Evolutionary conservation across 1,140 invertebrate genomes (phyloP).

Genomic region (Bombus vancouverensis): DNA sequence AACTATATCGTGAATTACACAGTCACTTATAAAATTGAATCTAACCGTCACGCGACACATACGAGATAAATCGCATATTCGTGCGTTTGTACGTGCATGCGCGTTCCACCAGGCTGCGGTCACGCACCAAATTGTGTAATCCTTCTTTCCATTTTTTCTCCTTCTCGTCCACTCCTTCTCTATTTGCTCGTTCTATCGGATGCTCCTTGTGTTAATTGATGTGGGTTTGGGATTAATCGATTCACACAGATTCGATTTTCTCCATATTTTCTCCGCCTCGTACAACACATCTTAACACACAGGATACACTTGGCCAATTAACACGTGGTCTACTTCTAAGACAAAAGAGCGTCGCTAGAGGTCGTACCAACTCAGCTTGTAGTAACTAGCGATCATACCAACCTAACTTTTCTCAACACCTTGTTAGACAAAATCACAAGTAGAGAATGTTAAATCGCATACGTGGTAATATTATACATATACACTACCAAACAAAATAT

Average conservation of each 20-base stretch:
- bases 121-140: conserved; percentile 64
- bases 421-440: not conserved
- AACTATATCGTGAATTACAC: conserved; percentile 25
- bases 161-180: not conserved
- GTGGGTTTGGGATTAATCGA: too few species aligned
- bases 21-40: not conserved
- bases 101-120: conserved; percentile 57
- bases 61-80: not conserved
- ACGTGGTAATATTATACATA: too few species aligned
- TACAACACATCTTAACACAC: too few species aligned
- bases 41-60: not conserved
- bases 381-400: too few species aligned
- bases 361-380: too few species aligned
- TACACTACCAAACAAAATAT: too few species aligned
- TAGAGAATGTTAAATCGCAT: not conserved
- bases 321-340: too few species aligned
- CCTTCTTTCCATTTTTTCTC: not conserved
- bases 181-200: conserved; percentile 1
- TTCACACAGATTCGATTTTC: too few species aligned
- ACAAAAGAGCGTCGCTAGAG: too few species aligned
- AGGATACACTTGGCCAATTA: too few species aligned
- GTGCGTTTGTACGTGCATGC: not conserved
- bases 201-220: not conserved
- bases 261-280: too few species aligned
- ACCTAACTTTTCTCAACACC: too few species aligned